phyloP scores from a whole-genome alignment of 2,113 vertebrate species.

The Phrynocephalus versicolor region DNA sequence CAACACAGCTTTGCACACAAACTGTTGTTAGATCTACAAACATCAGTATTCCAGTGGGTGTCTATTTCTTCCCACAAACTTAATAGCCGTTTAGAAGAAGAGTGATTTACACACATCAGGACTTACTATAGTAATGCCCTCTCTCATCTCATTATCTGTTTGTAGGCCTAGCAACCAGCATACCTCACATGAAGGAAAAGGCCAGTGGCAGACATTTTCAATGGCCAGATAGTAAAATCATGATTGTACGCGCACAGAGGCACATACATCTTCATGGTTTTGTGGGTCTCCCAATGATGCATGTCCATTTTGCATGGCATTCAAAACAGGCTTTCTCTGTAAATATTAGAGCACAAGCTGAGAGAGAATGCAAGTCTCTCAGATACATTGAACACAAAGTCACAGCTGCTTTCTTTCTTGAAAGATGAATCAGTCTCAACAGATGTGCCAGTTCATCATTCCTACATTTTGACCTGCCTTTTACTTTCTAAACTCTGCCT shows the following conservation, averaged over 20 bases:
- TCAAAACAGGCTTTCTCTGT: neutral
- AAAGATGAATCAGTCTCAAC: neutral
- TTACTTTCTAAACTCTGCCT: neutral
- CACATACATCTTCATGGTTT: neutral
- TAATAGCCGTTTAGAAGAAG: neutral
- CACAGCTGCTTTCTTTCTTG: neutral
- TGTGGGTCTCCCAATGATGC: neutral
- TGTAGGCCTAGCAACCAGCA: neutral
- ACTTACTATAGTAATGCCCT: neutral
- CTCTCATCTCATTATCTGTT: neutral
- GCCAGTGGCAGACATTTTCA: neutral
- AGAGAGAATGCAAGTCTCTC: neutral
- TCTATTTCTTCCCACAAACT: neutral
- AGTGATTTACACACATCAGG: neutral
- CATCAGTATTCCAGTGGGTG: neutral
- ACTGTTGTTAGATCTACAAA: neutral
- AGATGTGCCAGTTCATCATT: neutral
- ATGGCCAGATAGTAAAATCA: neutral
- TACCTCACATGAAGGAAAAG: neutral
- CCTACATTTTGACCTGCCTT: neutral
- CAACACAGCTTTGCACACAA: too few species aligned
- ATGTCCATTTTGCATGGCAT: neutral
- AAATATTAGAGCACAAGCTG: neutral
- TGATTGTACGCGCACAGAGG: neutral
- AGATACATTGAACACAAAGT: neutral